Base-by-base conservation (phyloP, 35 echinoderm and acorn worm species). In the Stichopus chloronotus region DNA sequence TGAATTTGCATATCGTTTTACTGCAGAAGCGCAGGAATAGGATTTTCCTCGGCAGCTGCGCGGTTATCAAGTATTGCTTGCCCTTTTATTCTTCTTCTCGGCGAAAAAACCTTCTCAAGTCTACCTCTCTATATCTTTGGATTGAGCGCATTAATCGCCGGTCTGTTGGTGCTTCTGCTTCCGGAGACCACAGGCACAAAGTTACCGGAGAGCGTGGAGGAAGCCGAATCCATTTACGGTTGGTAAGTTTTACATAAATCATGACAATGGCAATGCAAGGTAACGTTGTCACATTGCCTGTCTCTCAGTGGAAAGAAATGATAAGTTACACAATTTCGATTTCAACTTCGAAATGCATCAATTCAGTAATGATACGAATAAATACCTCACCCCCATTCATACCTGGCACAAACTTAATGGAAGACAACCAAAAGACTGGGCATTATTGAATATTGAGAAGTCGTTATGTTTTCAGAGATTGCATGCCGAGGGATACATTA, bases 191-290 rank as follows among this genome's bases (percentile, higher is more conserved):
- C 20, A 52, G 63, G 88, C 14, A 57, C 4, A 17, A 61, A 72
- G 63, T 69, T 95, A 2, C 94, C 94, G 5, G 94, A 95, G 60
- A 95, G 90, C 30, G 17, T 86, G 53, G 77, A 59, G 22, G 93
- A 94, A 59, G 93, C 56, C 56, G 93, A 94, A 80, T 16, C 69
- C 11, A 17, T 56, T 60, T 80, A 59, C 10, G 86, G 68, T 74
- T 78, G 69, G 93, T 94, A 90, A 77, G 93, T 92, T 7, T 76
- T 61, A 57, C 59, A 65, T 4, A 20, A 7, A 43, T n/a, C 57
- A 55, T 56, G 19, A 3, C 8, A 9, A 86, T 9, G 8, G 83
- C 56, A 56, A 79, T 19, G 23, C 9, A 9, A 79, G 78, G 78
- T 30, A 17, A 10, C 23, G 78, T 52, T n/a, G 2, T 79, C 23